A percentile compares a stretch with the other conserved stretches of the same genome.
phyloP scores from a whole-genome alignment of 2,888 invertebrate species.

The Erynnis tages region DNA sequence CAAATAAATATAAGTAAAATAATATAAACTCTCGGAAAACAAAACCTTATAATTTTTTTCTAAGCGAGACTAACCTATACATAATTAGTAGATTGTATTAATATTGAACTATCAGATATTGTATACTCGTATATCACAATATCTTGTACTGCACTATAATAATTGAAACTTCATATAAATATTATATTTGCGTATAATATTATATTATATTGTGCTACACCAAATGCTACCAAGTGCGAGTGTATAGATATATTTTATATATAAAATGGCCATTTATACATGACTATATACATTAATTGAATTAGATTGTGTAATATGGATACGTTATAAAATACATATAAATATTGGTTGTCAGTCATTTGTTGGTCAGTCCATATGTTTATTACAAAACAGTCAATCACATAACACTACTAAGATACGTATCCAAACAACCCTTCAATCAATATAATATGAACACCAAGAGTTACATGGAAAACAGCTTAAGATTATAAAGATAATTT shows the following conservation, averaged over 20 bases:
- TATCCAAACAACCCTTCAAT: neutral
- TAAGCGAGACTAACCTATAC: too few relatives aligned
- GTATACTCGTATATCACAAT: neutral
- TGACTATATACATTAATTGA: neutral
- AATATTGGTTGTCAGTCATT: too few relatives aligned
- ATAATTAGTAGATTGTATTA: too few relatives aligned
- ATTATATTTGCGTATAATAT: neutral
- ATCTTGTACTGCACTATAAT: neutral
- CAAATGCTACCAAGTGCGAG: conserved; percentile 1
- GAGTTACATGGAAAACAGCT: too few relatives aligned
- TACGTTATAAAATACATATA: neutral
- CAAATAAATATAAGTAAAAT: too few relatives aligned
- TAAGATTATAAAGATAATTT: too few relatives aligned
- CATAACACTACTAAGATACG: neutral
- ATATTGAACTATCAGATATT: neutral
- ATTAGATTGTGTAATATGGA: neutral
- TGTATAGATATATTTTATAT: neutral
- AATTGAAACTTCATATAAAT: neutral
- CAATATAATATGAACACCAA: neutral
- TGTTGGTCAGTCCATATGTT: neutral
- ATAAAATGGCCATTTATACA: neutral
- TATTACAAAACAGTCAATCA: neutral
- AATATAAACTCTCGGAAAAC: too few relatives aligned
- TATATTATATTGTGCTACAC: conserved; percentile 2
- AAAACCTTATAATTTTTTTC: too few relatives aligned